Percentiles rank a stretch among this genome's conserved stretches.
These are phyloP conservation scores for Melinaea menophilus DNA, from an alignment of 2,888 invertebrate species.

Conservation along the genomic window DNA sequence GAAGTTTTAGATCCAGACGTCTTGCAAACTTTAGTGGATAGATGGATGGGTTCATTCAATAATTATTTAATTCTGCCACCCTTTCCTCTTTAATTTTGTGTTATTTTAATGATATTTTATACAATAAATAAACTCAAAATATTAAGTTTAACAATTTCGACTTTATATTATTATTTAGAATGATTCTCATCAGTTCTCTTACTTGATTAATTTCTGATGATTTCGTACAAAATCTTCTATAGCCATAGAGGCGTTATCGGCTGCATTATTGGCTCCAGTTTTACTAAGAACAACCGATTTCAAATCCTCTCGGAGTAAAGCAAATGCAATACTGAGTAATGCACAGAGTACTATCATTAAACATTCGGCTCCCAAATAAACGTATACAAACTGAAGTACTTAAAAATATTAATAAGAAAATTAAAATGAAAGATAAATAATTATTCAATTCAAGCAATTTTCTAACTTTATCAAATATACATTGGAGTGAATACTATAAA, in stretches of 20 bases:
- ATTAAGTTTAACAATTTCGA: too few species aligned
- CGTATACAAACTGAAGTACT: slow-evolving; percentile 45
- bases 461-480: too few species aligned
- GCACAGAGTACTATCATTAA: slow-evolving; percentile 48
- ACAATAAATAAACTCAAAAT: too few species aligned
- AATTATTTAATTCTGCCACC: too few species aligned
- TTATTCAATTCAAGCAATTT: not conserved
- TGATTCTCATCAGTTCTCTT: slow-evolving; percentile 18
- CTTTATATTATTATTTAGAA: too few species aligned
- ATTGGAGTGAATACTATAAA: not conserved
- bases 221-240: slow-evolving; percentile 40
- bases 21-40: too few species aligned
- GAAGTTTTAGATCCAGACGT: too few species aligned
- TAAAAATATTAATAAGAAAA: slow-evolving; percentile 28
- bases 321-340: slow-evolving; percentile 48
- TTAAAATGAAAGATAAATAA: not conserved
- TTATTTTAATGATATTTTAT: too few species aligned
- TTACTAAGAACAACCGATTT: slow-evolving; percentile 33
- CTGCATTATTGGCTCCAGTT: slow-evolving; percentile 9
- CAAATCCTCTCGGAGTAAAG: slow-evolving; percentile 50
- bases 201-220: slow-evolving; percentile 54
- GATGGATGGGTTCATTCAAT: too few species aligned
- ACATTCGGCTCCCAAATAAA: slow-evolving; percentile 47
- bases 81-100: too few species aligned
- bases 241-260: slow-evolving; percentile 7